Evolutionary conservation across 2,113 vertebrate genomes (phyloP), one percentile per base, ranked within the genome.

Genomic region (Zingel zingel): DNA sequence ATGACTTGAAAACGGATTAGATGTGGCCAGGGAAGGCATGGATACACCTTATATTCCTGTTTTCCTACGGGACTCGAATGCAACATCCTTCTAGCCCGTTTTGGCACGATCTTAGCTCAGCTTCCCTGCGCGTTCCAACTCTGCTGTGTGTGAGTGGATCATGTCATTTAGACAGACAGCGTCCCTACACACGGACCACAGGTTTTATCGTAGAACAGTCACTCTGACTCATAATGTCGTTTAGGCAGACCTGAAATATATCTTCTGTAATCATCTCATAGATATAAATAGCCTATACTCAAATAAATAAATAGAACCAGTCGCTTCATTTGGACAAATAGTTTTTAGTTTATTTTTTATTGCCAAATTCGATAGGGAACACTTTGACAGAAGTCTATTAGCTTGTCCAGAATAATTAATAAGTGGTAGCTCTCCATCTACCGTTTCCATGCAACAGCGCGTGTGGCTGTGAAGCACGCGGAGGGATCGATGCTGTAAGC

Each of bases 401-500:
- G 54, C 15, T 66, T 15, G 8, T 57, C 43, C 27, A n/a, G 1
- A 67, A 54, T 11, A 18, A 88, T 79, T 23, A 54, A n/a, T 9
- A 54, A 72, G 69, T 78, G 84, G 12, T 56, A 77, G 66, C 61
- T 62, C n/a, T 81, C 67, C 21, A 21, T 54, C 12, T 74, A 58
- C 66, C 77, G 85, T 91, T 79, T 91, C 80, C 81, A 86, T 62
- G 83, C 84, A 84, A 74, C 82, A 81, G 82, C 67, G 65, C 79
- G 8, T 53, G 67, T 71, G 53, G 70, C 70, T 82, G 72, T 67
- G 75, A 68, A 57, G 70, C 47, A 1, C 36, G 11, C 15, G 50
- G 18, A 33, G 73, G 50, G 36, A 30, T 50, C 70, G 68, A 86
- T 77, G 80, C 23, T 58, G 83, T 48, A 43, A 12, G 69, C 54